A percentile compares a stretch with the other conserved stretches of the same genome.
phyloP scores from a whole-genome alignment of 2,888 invertebrate genomes.

The Metellina segmentata region DNA sequence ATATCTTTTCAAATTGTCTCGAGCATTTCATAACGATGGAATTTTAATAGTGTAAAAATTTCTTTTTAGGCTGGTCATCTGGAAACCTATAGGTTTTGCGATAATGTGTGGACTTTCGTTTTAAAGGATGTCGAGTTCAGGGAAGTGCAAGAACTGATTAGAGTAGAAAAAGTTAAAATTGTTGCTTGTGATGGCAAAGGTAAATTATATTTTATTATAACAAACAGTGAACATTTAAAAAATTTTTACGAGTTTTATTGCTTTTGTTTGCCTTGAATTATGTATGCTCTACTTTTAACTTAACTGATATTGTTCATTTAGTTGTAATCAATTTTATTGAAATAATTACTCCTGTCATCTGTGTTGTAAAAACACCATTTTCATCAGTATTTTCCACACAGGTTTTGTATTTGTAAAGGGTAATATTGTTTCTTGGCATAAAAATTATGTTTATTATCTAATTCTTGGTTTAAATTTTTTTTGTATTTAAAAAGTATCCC shows the following conservation, averaged over 20 bases:
- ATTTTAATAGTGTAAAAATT: neutral
- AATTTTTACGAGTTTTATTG: neutral
- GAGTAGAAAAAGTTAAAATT: constrained; percentile 97
- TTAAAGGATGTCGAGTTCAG: constrained; percentile 98
- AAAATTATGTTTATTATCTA: too few relatives aligned
- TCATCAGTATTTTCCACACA: too few relatives aligned
- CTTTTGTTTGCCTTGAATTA: neutral
- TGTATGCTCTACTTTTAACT: too few relatives aligned
- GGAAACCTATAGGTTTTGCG: constrained; percentile 94
- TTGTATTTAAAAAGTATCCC: too few relatives aligned
- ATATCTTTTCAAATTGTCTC: neutral
- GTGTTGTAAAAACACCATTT: too few relatives aligned
- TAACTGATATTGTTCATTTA: too few relatives aligned
- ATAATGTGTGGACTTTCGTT: constrained; percentile 99
- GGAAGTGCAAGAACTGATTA: constrained; percentile 95
- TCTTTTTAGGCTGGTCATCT: constrained; percentile 84
- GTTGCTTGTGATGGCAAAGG: constrained; percentile 98
- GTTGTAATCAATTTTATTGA: too few relatives aligned
- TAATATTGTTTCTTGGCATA: too few relatives aligned
- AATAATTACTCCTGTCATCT: too few relatives aligned
- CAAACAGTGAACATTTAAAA: neutral
- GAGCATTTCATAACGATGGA: neutral
- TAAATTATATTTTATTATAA: constrained; percentile 79
- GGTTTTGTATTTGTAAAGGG: too few relatives aligned
- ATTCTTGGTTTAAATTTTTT: too few relatives aligned